Conservation (phyloP, 1,140 invertebrate genomes). For the Tribolium madens region DNA sequence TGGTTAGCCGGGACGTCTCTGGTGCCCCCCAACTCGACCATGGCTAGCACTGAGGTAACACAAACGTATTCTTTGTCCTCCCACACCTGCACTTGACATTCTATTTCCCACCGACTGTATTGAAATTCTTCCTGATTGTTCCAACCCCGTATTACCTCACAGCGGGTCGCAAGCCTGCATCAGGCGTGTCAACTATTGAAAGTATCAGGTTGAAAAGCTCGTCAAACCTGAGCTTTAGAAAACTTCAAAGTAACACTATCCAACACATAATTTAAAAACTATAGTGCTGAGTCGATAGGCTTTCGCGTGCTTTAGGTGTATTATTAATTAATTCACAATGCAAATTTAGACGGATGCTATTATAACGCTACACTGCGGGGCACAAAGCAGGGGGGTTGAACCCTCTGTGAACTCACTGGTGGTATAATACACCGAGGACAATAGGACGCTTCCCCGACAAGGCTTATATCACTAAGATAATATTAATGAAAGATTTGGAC, state of each 20-base stretch:
- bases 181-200: conserved; percentile 13
- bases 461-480: conserved; percentile 59
- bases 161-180: conserved; percentile 28
- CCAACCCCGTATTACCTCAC: conserved; percentile 34
- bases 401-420: conserved; percentile 62
- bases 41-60: conserved; percentile 60
- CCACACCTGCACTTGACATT: conserved; percentile 45
- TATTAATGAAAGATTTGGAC: conserved; percentile 50
- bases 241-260: background rate
- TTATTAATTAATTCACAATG: conserved; percentile 61
- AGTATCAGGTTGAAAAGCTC: conserved; percentile 31
- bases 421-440: conserved; percentile 59
- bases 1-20: conserved; percentile 72
- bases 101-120: conserved; percentile 40
- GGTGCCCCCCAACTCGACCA: conserved; percentile 57
- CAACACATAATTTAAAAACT: conserved; percentile 3
- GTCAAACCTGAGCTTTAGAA: background rate
- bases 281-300: background rate
- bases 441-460: conserved; percentile 55
- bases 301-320: conserved; percentile 7
- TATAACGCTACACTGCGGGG: conserved; percentile 55
- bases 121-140: conserved; percentile 52
- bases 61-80: background rate
- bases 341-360: conserved; percentile 59
- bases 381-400: conserved; percentile 55